Evolutionary conservation across 2,888 invertebrate species (phyloP).

Genomic region (Epistrophe grossulariae): DNA sequence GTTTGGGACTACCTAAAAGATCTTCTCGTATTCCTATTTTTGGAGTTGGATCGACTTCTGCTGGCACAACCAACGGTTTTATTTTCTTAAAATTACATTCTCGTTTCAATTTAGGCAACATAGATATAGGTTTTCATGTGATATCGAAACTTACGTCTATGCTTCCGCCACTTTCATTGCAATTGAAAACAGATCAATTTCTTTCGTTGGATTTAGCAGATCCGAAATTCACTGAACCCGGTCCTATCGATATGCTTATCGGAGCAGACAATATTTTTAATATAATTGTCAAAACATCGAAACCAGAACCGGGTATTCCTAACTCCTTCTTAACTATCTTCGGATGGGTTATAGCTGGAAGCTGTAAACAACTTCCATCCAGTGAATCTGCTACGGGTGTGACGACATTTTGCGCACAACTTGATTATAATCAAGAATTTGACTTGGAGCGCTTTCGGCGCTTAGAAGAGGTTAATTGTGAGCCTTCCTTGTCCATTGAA

Average conservation of each 20-base stretch:
- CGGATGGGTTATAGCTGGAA: constrained; percentile 14
- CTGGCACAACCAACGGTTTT: constrained; percentile 44
- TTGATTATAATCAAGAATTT: background rate
- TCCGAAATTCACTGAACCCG: constrained; percentile 35
- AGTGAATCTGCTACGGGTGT: background rate
- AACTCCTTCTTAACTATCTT: background rate
- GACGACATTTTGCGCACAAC: background rate
- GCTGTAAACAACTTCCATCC: background rate
- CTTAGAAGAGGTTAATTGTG: constrained; percentile 36
- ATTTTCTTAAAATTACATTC: constrained; percentile 42
- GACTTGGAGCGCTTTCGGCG: constrained; percentile 13
- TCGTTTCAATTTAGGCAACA: constrained; percentile 6
- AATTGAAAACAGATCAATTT: background rate
- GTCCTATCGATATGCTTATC: no score
- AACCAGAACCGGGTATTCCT: background rate
- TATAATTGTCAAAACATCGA: background rate
- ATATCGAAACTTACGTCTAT: constrained; percentile 18
- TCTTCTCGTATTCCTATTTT: constrained; percentile 34
- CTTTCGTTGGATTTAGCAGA: constrained; percentile 52
- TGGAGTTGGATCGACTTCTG: constrained; percentile 36
- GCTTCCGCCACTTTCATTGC: background rate
- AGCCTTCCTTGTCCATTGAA: background rate
- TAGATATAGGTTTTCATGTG: background rate
- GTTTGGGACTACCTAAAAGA: constrained; percentile 36
- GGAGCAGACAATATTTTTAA: no score